These are phyloP conservation scores for Alitta virens DNA, from an alignment of 2,888 invertebrate species.

Conservation along the genomic window DNA sequence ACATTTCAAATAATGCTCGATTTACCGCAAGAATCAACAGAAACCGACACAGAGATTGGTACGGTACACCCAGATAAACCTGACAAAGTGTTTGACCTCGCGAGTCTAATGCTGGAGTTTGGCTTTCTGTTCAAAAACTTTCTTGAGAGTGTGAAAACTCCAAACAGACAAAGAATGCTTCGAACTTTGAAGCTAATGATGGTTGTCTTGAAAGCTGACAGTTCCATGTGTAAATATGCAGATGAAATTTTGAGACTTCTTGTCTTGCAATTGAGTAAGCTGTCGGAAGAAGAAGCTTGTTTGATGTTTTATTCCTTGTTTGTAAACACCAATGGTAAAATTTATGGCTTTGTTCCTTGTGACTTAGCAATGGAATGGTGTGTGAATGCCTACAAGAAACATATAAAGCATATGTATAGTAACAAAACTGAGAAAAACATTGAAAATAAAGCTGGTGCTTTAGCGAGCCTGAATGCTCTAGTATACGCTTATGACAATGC, in stretches of 20 bases:
- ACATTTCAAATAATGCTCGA: too few species aligned
- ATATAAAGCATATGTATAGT: constrained; percentile 19
- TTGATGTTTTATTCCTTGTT: constrained; percentile 12
- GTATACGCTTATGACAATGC: background rate
- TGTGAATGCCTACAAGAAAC: constrained; percentile 8
- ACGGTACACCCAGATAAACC: background rate
- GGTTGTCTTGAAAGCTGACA: constrained; percentile 24
- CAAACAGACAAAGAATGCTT: constrained; percentile 21
- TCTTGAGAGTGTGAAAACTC: constrained; percentile 18
- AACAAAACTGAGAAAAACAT: constrained; percentile 28
- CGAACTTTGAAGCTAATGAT: constrained; percentile 25
- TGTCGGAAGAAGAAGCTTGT: constrained; percentile 5
- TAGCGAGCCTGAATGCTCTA: background rate
- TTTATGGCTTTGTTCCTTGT: background rate
- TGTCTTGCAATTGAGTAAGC: background rate
- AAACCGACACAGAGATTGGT: too few species aligned
- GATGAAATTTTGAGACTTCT: constrained; percentile 26
- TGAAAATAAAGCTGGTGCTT: constrained; percentile 3
- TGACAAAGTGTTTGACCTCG: constrained; percentile 13
- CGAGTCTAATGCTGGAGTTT: constrained; percentile 16
- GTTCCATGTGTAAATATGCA: constrained; percentile 27
- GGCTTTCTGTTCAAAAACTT: constrained; percentile 23
- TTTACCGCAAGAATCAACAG: too few species aligned
- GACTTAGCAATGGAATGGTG: constrained; percentile 16
- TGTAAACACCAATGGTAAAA: constrained; percentile 20